These are phyloP conservation scores for Nycteola revayana DNA, from an alignment of 2,888 invertebrate species.

Conservation along the genomic window DNA sequence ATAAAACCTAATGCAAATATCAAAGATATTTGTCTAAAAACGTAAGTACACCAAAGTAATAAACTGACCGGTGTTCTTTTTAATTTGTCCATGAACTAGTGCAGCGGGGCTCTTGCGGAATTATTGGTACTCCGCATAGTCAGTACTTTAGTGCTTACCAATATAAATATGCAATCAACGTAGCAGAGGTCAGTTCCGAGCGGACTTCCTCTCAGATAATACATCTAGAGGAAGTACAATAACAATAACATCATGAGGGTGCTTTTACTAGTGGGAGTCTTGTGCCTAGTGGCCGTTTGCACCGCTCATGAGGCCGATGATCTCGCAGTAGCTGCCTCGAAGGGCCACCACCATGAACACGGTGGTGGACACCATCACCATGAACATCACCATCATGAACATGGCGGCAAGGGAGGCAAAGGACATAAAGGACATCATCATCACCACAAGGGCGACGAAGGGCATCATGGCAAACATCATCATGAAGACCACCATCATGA, in stretches of 20 bases:
- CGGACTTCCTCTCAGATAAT: conserved; percentile 35
- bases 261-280: conserved; percentile 56
- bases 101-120: conserved; percentile 67
- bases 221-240: conserved; percentile 26
- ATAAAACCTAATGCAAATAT: too few relatives aligned
- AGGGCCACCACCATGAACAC: conserved; percentile 76
- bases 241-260: conserved; percentile 50
- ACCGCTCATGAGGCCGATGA: conserved; percentile 48
- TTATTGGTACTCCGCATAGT: conserved; percentile 64
- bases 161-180: conserved; percentile 67
- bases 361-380: conserved; percentile 87
- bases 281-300: conserved; percentile 63
- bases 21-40: too few relatives aligned
- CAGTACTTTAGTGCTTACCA: conserved; percentile 48
- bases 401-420: conserved; percentile 88
- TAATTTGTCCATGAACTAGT: conserved; percentile 69
- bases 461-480: conserved; percentile 89
- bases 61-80: conserved; percentile 27
- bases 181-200: conserved; percentile 34
- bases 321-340: conserved; percentile 75
- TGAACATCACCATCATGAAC: conserved; percentile 84
- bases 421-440: conserved; percentile 89
- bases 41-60: conserved; percentile 16
- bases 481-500: conserved; percentile 88
- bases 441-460: conserved; percentile 89